Evolutionary conservation across 2,888 invertebrate genomes (phyloP), one percentile per base, ranked within the genome.

Genomic region (Venusia cambrica): DNA sequence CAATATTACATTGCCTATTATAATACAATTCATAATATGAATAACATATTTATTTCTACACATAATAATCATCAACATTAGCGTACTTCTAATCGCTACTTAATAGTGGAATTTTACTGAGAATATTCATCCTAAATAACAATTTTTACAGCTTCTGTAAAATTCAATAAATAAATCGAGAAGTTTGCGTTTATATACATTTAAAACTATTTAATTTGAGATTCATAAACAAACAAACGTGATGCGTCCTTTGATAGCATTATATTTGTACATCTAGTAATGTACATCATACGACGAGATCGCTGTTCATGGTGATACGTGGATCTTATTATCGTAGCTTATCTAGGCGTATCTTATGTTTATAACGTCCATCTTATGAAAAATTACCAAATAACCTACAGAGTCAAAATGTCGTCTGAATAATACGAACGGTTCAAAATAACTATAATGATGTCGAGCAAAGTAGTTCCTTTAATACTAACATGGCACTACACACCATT

Each of bases 401-500:
- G 45, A 54, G 47, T 54, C 53, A 55, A 44, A 57, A 48, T 60
- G 62, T 69, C 56, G 61, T 59, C 54, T 58, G 59, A 69, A 62
- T 70, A 69, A 71, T 72, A 73, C 67, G 59, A 68, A 63, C 57
- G 56, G 61, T 65, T 64, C 50, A 46, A n/a, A n/a, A n/a, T n/a
- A n/a, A n/a, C n/a, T n/a, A 57, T 60, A 47, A 57, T 49, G 45
- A 30, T 51, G 58, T 61, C n/a, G n/a, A 64, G 67, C 58, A 48
- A 48, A 61, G 11, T 15, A 11, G 36, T 25, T 26, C 25, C 42
- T 59, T 70, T 79, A 80, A 83, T 79, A 79, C 83, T 85, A 84
- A 79, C 68, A 85, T 87, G 85, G 85, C 85, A 87, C 85, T 72
- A 56, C 54, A 79, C 67, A 84, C 79, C 84, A 81, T 75, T 63